Evolutionary conservation across 2,888 invertebrate genomes (phyloP), one percentile per base, ranked within the genome.

Genomic region (Leucoptera coffeella): DNA sequence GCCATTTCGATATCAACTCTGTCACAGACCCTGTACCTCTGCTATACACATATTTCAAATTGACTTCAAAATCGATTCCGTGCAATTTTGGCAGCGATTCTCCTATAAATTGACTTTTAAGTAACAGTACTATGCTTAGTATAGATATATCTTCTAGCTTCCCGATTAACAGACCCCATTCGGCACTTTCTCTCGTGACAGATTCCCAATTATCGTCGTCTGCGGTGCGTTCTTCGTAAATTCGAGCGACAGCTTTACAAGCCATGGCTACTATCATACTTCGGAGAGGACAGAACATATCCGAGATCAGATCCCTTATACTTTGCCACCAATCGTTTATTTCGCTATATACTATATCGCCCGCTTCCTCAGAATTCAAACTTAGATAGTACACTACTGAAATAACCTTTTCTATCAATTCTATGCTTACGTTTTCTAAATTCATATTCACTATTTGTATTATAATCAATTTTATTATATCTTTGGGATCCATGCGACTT

Each of bases 81-180:
- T 65, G 51, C 22, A 82, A 40, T 45, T 71, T 74, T 1, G 78
- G 78, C 32, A 79, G 51, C 1, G 47, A 33, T 29, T 54, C 47
- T 2, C 65, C 58, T 9, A 38, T 42, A 29, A 58, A 58, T 12
- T 45, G 42, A 5, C 67, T 71, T 41, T 64, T 73, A 33, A 61
- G 73, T 35, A 73, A 57, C 32, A 84, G 54, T 28, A 89, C 75
- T 38, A 83, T 74, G 60, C 84, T 82, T 9, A 93, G 67, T 28
- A 89, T 75, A 3, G 91, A 80, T 33, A 91, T 77, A 49, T 94
- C 92, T 51, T 94, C 93, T 23, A 94, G 69, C 64, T 92, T 92
- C 28, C 86, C 87, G 21, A 90, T 84, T 2, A 94, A 62, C 25
- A 90, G 61, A 10, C 85, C 84, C 88, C 94, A 94, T 45, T 85